Base-by-base conservation (phyloP, 2,888 invertebrate species). In the Calameuta idolon region DNA sequence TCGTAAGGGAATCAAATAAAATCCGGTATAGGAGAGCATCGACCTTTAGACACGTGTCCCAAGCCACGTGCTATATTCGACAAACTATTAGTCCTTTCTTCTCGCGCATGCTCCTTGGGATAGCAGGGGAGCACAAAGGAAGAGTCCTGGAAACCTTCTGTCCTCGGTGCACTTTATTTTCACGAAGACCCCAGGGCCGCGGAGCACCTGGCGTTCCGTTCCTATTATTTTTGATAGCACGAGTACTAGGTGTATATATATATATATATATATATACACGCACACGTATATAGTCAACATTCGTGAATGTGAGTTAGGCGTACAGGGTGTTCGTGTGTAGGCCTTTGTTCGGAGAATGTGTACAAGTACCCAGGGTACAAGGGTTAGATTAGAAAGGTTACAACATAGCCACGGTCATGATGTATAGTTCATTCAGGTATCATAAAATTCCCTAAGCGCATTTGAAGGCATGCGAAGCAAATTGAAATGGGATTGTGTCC, bases 11-110 rank as follows among this genome's bases (percentile, higher is more conserved):
- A 86, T 85, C 80, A 82, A 84, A 86, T 80, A 83, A 85, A 86
- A 86, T 86, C 84, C 82, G 81, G 84, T 82, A 80, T 82, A 82
- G 79, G 78, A 83, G 85, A 83, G 75, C 87, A 84, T 83, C 77
- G 86, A 86, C 86, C 86, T 86, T 86, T 81, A 76, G 83, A 80
- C 86, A 86, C 87, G 86, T 87, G 86, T 83, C 82, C 55, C 80
- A 77, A 74, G 83, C 79, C 85, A 86, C 84, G 85, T 86, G 86
- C 85, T 86, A 82, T 81, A 83, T 82, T 84, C 81, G 82, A 82
- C 77, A 80, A 81, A 81, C 79, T 69, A 80, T 83, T 81, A 79
- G 80, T 75, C 76, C 71, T 71, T 71, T 34, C 71, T 71, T 71
- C 11, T 11, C 15, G 30, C 71, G 31, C 30, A 33, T 71, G 31